Evolutionary conservation across 2,113 vertebrate genomes (phyloP).

Genomic region (Cyanoderma ruficeps): DNA sequence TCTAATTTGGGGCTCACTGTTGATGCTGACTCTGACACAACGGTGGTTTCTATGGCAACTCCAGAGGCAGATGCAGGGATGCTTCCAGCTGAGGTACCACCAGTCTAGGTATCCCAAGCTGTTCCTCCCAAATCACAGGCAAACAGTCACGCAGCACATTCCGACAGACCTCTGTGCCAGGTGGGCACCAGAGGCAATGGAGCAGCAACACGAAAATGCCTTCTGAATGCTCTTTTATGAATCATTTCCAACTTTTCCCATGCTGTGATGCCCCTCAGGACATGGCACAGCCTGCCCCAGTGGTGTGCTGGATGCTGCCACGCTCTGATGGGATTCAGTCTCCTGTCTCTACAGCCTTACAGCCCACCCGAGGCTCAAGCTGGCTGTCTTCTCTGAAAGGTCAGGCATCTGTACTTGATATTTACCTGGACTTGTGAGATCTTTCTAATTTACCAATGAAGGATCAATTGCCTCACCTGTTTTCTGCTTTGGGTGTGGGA

Average conservation of each 20-base stretch:
- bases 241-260: not conserved
- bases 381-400: not conserved
- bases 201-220: not conserved
- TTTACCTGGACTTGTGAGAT: not conserved
- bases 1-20: conserved; percentile 30
- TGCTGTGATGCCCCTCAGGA: rapidly evolving
- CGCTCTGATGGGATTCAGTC: not conserved
- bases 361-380: rapidly evolving
- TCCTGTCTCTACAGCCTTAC: not conserved
- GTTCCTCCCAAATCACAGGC: conserved; percentile 54
- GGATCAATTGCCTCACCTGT: not conserved
- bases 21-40: conserved; percentile 67
- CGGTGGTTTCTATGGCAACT: conserved; percentile 79
- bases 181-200: not conserved
- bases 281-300: not conserved
- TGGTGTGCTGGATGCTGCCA: rapidly evolving
- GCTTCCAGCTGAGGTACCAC: conserved; percentile 61
- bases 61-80: conserved; percentile 68
- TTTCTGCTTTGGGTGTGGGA: not conserved
- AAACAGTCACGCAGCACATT: not conserved
- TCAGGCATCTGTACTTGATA: not conserved
- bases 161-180: rapidly evolving
- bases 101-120: conserved; percentile 62
- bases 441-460: not conserved
- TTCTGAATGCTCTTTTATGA: not conserved